These are phyloP conservation scores for Pseudomugil gertrudae DNA, from an alignment of 2,797 vertebrate species.

Conservation along the genomic window DNA sequence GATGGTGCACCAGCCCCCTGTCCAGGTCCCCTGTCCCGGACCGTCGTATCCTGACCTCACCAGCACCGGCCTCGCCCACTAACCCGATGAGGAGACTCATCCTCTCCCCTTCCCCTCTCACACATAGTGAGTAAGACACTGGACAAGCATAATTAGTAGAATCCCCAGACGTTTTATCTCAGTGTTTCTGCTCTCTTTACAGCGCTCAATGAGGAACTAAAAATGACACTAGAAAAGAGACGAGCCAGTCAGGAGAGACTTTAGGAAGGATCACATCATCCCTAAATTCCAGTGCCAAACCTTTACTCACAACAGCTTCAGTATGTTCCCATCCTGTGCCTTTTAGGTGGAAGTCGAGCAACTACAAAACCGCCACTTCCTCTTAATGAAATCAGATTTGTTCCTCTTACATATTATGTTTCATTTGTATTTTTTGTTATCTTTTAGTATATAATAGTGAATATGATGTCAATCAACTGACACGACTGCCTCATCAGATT, in stretches of 20 bases:
- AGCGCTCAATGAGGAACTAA: conserved; percentile 86
- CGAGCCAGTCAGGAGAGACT: conserved; percentile 81
- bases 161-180: background rate
- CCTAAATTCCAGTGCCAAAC: conserved; percentile 54
- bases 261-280: conserved; percentile 23
- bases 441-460: conserved; percentile 17
- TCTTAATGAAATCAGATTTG: conserved; percentile 15
- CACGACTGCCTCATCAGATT: conserved; percentile 25
- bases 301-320: conserved; percentile 55
- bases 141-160: background rate
- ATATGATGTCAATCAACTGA: conserved; percentile 20
- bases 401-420: background rate
- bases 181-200: conserved; percentile 23
- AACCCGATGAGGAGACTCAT: conserved; percentile 84
- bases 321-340: conserved; percentile 74
- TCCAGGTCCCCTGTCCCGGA: conserved; percentile 75
- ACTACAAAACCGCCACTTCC: conserved; percentile 32
- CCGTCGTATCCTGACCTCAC: conserved; percentile 73
- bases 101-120: conserved; percentile 81
- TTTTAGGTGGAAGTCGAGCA: conserved; percentile 66
- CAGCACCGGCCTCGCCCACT: conserved; percentile 77
- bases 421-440: background rate
- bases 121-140: conserved; percentile 73
- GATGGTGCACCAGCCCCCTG: conserved; percentile 72
- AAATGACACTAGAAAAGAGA: conserved; percentile 83